Evolutionary conservation across 2,888 invertebrate genomes (phyloP).

Genomic region (Anodontia alba): DNA sequence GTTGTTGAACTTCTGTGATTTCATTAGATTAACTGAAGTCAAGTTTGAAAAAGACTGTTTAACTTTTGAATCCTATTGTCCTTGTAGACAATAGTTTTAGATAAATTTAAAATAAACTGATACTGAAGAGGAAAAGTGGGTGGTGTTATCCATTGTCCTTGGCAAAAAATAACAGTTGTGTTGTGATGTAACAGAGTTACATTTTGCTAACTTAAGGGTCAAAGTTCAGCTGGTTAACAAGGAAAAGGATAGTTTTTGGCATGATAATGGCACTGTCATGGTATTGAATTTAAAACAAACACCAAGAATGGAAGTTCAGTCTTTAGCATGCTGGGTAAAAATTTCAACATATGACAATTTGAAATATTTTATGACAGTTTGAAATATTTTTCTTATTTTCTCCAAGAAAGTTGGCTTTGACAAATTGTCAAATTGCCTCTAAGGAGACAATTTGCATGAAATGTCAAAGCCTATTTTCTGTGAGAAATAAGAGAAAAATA

Average conservation of each 20-base stretch:
- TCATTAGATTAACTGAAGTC: not conserved
- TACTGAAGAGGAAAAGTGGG: constrained; percentile 8
- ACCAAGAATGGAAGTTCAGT: not conserved
- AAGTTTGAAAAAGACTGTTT: not conserved
- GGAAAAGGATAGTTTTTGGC: not conserved
- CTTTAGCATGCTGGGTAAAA: no score
- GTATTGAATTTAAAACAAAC: not conserved
- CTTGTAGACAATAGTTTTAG: constrained; percentile 12
- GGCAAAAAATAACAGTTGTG: constrained; percentile 11
- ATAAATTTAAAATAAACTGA: constrained; percentile 17
- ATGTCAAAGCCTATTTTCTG: no score
- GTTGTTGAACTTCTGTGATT: constrained; percentile 10
- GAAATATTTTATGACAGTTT: no score
- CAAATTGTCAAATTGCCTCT: no score
- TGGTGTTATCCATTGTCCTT: not conserved
- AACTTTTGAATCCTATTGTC: constrained; percentile 5
- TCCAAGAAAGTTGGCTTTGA: not conserved
- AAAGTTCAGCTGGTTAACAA: constrained; percentile 1
- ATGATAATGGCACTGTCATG: constrained; percentile 10
- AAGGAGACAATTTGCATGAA: no score
- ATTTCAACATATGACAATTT: no score
- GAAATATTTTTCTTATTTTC: no score
- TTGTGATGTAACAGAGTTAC: constrained; percentile 6
- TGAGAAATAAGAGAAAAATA: no score
- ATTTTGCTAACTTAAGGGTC: not conserved